Percentiles rank a stretch among this genome's conserved stretches.
These are phyloP conservation scores for Pseudocheirus occidentalis DNA, from an alignment of 2,797 vertebrate species.

Conservation along the genomic window DNA sequence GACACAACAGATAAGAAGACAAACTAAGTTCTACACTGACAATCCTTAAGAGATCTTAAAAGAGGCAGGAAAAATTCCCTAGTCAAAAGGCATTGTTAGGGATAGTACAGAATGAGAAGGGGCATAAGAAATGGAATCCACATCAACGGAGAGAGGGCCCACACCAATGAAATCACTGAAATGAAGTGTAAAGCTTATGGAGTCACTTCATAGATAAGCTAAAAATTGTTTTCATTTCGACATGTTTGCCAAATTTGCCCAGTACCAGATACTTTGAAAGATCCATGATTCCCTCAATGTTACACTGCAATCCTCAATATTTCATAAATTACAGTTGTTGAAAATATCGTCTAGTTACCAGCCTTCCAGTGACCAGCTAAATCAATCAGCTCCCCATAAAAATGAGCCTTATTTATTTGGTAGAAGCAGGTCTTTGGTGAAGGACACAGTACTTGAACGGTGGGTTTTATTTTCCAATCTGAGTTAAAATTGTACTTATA, in stretches of 20 bases:
- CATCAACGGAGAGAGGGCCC: background rate
- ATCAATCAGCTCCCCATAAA: background rate
- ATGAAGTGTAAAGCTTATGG: background rate
- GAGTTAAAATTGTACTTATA: constrained; percentile 5
- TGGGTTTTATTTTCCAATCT: constrained; percentile 14
- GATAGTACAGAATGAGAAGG: background rate
- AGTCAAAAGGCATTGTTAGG: background rate
- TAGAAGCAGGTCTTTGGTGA: background rate
- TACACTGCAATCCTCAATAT: background rate
- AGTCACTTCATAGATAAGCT: background rate
- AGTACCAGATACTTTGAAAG: background rate
- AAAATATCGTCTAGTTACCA: background rate
- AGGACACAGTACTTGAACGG: background rate
- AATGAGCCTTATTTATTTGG: no score
- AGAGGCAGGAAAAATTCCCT: background rate
- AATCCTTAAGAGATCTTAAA: background rate
- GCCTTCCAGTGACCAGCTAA: background rate
- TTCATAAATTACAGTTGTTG: background rate
- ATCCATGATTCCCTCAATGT: background rate
- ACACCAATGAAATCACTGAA: background rate
- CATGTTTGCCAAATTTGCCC: background rate
- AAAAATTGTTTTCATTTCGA: constrained; percentile 39
- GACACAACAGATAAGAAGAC: background rate
- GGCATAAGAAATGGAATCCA: background rate
- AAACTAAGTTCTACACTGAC: background rate